Evolutionary conservation across 2,888 invertebrate species (phyloP).

Genomic region (Epistrophella euchroma): DNA sequence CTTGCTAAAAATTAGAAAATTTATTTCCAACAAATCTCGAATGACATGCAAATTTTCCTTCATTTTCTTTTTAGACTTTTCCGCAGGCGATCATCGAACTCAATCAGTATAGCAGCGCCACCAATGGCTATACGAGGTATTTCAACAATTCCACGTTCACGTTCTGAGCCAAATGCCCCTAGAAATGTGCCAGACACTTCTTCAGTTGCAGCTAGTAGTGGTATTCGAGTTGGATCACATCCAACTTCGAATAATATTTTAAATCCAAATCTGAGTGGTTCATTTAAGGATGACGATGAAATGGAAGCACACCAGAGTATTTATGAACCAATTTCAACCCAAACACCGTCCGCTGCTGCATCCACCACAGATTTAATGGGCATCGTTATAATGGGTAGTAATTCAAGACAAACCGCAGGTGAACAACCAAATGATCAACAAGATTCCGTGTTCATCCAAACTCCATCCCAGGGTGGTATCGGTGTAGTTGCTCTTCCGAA

Average conservation of each 20-base stretch:
- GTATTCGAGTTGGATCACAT: slow-evolving; percentile 42
- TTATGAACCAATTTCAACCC: slow-evolving; percentile 81
- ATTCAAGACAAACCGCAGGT: slow-evolving; percentile 25
- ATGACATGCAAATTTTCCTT: neutral
- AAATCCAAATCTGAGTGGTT: slow-evolving; percentile 84
- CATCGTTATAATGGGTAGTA: slow-evolving; percentile 50
- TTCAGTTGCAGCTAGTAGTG: slow-evolving; percentile 32
- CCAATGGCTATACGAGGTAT: slow-evolving; percentile 77
- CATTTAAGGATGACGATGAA: slow-evolving; percentile 81
- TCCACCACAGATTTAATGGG: slow-evolving; percentile 56
- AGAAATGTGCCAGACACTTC: slow-evolving; percentile 34
- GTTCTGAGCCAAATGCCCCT: slow-evolving; percentile 73
- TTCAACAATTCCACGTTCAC: slow-evolving; percentile 75
- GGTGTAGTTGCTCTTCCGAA: slow-evolving; percentile 83
- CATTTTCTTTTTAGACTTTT: slow-evolving; percentile 75
- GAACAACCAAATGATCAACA: slow-evolving; percentile 40
- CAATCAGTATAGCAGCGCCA: slow-evolving; percentile 81
- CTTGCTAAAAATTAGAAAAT: no score
- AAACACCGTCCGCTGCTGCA: slow-evolving; percentile 75
- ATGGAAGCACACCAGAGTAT: slow-evolving; percentile 80
- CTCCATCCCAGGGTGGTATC: slow-evolving; percentile 82
- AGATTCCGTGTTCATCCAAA: slow-evolving; percentile 81
- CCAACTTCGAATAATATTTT: slow-evolving; percentile 82
- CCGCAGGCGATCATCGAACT: slow-evolving; percentile 71
- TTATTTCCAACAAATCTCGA: no score